A percentile compares a stretch with the other conserved stretches of the same genome.
Evolutionary conservation across 1,140 invertebrate genomes (phyloP).

Genomic region (Vollenhovia emeryi): DNA sequence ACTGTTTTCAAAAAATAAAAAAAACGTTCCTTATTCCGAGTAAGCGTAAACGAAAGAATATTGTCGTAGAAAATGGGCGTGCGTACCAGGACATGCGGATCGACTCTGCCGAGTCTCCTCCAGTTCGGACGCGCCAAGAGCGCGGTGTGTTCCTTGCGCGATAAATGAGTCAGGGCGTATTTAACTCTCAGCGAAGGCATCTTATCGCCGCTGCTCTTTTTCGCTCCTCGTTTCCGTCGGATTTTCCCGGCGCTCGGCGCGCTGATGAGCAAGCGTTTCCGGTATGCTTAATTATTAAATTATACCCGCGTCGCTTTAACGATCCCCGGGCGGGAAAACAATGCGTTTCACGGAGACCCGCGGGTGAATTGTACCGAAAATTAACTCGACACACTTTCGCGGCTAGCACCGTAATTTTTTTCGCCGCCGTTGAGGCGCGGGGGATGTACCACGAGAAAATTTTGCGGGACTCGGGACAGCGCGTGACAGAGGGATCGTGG

Average conservation of each 20-base stretch:
- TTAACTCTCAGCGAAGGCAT: constrained; percentile 78
- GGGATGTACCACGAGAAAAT: constrained; percentile 37
- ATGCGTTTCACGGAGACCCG: neutral
- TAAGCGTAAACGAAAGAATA: neutral
- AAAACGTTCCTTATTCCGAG: neutral
- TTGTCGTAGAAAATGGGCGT: neutral
- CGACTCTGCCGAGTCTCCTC: constrained; percentile 72
- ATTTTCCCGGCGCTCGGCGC: neutral
- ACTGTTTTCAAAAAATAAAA: too few species aligned
- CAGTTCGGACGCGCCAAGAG: constrained; percentile 77
- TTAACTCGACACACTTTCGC: constrained; percentile 35
- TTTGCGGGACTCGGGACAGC: constrained; percentile 12
- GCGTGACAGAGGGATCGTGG: constrained; percentile 2
- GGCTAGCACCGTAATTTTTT: constrained; percentile 48
- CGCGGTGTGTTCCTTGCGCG: constrained; percentile 71
- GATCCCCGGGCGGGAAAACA: constrained; percentile 15
- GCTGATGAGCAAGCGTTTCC: constrained; percentile 37
- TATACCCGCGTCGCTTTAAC: constrained; percentile 23
- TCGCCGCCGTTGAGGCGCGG: constrained; percentile 6
- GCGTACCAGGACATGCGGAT: constrained; percentile 73
- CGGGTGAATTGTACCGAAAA: constrained; percentile 17
- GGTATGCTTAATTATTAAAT: constrained; percentile 40
- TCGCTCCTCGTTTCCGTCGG: neutral
- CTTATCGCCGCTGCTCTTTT: constrained; percentile 36
- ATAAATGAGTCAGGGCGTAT: constrained; percentile 80